A percentile compares a stretch with the other conserved stretches of the same genome.
Evolutionary conservation across 2,888 invertebrate genomes (phyloP).

Genomic region (Maniola hyperantus): DNA sequence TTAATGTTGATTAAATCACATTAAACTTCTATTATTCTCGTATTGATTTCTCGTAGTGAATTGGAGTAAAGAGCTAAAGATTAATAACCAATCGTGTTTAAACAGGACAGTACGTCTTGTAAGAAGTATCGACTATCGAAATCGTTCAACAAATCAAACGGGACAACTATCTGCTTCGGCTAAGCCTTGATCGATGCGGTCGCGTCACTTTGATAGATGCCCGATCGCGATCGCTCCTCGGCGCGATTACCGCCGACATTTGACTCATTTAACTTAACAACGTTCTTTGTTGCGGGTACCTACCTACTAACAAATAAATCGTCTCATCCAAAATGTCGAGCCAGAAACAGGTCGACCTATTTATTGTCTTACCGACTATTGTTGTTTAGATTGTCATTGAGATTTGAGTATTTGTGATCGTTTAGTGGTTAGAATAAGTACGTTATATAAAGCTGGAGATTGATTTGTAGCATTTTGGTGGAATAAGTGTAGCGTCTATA

Average conservation of each 20-base stretch:
- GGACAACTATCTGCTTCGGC: conserved; percentile 19
- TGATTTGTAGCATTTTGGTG: too few relatives aligned
- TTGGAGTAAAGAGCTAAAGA: too few relatives aligned
- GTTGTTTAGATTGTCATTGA: too few relatives aligned
- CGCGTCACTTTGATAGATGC: conserved; percentile 47
- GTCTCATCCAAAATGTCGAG: conserved; percentile 1
- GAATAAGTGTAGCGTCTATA: too few relatives aligned
- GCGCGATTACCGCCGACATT: neutral
- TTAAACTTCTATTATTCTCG: too few relatives aligned
- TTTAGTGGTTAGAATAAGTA: too few relatives aligned
- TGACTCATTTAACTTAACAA: conserved; percentile 7
- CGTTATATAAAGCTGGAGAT: too few relatives aligned
- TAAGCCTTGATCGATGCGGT: conserved; percentile 41
- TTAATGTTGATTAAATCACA: too few relatives aligned
- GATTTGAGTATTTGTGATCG: too few relatives aligned
- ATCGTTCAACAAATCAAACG: conserved; percentile 10
- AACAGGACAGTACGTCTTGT: neutral
- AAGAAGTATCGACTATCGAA: neutral
- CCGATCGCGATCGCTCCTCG: conserved; percentile 22
- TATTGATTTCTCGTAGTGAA: too few relatives aligned
- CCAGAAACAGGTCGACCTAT: conserved; percentile 1
- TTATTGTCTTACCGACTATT: neutral
- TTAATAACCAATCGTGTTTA: neutral
- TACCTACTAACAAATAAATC: neutral
- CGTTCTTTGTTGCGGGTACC: conserved; percentile 1